phyloP scores from a whole-genome alignment of 64 coral and sea anemone species.

The Montipora capricornis region DNA sequence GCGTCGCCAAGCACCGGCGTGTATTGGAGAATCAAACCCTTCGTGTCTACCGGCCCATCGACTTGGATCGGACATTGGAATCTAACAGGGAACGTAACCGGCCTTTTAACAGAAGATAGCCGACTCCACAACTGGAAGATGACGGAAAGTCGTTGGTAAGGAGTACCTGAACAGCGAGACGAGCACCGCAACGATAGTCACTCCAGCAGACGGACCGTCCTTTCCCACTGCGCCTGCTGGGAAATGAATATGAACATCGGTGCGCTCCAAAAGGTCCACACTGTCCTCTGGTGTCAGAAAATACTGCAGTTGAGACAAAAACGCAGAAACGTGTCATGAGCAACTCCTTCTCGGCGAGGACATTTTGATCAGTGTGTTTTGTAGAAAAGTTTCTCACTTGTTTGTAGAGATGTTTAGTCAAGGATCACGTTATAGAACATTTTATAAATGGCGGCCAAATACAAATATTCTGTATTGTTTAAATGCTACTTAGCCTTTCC shows the following conservation, averaged over 20 bases:
- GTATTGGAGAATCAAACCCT: background rate
- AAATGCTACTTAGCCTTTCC: too few species aligned
- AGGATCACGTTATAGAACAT: too few species aligned
- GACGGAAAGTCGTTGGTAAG: background rate
- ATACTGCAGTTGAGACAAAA: conserved; percentile 48
- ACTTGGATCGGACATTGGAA: fast-evolving
- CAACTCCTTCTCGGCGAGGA: background rate
- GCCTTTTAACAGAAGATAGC: too few species aligned
- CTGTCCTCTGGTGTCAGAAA: conserved; percentile 79
- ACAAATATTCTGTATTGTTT: too few species aligned
- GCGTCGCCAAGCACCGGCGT: background rate
- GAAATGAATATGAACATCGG: conserved; percentile 92
- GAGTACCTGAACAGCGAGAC: conserved; percentile 90
- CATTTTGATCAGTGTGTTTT: too few species aligned
- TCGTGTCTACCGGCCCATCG: too few species aligned
- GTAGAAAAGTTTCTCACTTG: too few species aligned
- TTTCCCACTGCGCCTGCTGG: conserved; percentile 94
- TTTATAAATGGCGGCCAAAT: too few species aligned
- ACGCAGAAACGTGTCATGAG: background rate
- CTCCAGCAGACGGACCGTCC: conserved; percentile 86
- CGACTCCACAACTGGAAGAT: background rate
- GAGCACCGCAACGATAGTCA: conserved; percentile 82
- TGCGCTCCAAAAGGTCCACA: conserved; percentile 79
- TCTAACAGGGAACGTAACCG: too few species aligned
- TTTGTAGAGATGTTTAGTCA: too few species aligned